Evolutionary conservation across 2,888 invertebrate genomes (phyloP).

Genomic region (Halocaridina rubra): DNA sequence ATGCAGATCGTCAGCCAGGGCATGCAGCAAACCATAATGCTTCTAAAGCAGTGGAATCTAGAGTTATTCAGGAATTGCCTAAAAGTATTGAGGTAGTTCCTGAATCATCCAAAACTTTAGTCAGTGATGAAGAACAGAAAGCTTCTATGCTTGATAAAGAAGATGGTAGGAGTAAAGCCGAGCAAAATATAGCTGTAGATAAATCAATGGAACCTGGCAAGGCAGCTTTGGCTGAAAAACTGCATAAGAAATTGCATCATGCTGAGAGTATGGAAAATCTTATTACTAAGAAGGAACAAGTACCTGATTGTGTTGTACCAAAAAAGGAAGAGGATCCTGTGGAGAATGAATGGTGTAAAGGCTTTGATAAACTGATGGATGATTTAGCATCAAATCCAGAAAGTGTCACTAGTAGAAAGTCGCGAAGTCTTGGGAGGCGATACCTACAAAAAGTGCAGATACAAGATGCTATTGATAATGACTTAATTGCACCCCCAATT

Average conservation of each 20-base stretch:
- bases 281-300: slow-evolving; percentile 1
- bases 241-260: slow-evolving; percentile 45
- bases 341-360: slow-evolving; percentile 37
- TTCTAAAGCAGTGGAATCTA: not conserved
- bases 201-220: slow-evolving; percentile 49
- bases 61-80: not conserved
- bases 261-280: slow-evolving; percentile 28
- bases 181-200: slow-evolving; percentile 4
- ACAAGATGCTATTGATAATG: slow-evolving; percentile 60
- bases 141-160: not conserved
- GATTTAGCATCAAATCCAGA: slow-evolving; percentile 56
- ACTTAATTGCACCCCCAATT: slow-evolving; percentile 48
- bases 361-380: slow-evolving; percentile 51
- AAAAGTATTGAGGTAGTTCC: not conserved
- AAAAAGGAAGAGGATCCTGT: slow-evolving; percentile 15
- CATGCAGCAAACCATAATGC: not conserved
- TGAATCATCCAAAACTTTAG: not conserved
- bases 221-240: slow-evolving; percentile 51
- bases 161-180: slow-evolving; percentile 5
- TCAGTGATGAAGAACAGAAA: not conserved
- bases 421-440: slow-evolving; percentile 49
- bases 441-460: slow-evolving; percentile 58
- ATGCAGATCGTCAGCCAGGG: slow-evolving; percentile 2
- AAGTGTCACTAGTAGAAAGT: slow-evolving; percentile 55
- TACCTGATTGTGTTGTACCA: not conserved